phyloP scores from a whole-genome alignment of 2,113 vertebrate genomes.

The Heptranchias perlo region DNA sequence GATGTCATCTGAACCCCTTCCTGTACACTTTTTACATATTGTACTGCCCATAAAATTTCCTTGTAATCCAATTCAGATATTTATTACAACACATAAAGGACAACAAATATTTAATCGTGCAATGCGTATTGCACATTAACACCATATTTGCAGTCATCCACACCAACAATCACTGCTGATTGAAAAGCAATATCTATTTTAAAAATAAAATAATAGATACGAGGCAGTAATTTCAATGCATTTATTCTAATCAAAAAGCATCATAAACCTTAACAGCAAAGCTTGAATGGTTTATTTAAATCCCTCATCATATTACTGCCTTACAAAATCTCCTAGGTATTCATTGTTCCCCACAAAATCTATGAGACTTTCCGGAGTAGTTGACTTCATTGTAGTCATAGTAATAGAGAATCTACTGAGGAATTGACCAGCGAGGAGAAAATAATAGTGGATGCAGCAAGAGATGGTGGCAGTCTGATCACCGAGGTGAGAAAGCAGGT shows the following conservation, averaged over 20 bases:
- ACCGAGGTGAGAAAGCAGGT: background rate
- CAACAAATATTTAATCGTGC: background rate
- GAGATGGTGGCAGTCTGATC: background rate
- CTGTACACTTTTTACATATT: background rate
- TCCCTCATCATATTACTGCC: background rate
- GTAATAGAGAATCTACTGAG: background rate
- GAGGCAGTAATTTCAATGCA: background rate
- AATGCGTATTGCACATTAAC: background rate
- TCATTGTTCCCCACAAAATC: background rate
- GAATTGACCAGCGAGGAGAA: background rate
- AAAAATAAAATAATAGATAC: background rate
- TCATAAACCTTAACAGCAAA: background rate
- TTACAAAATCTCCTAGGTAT: background rate
- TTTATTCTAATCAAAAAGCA: background rate
- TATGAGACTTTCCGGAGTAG: background rate
- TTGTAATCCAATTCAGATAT: background rate
- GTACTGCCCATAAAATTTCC: background rate
- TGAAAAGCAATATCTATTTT: background rate
- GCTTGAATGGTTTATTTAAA: background rate
- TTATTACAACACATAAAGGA: background rate
- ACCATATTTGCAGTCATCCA: background rate
- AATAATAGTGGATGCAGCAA: background rate
- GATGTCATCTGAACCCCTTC: background rate
- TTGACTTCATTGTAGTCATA: background rate
- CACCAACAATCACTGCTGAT: background rate